Evolutionary conservation across 2,113 vertebrate species (phyloP), one percentile per base, ranked within the genome.

Genomic region (Gallinago undulata): DNA sequence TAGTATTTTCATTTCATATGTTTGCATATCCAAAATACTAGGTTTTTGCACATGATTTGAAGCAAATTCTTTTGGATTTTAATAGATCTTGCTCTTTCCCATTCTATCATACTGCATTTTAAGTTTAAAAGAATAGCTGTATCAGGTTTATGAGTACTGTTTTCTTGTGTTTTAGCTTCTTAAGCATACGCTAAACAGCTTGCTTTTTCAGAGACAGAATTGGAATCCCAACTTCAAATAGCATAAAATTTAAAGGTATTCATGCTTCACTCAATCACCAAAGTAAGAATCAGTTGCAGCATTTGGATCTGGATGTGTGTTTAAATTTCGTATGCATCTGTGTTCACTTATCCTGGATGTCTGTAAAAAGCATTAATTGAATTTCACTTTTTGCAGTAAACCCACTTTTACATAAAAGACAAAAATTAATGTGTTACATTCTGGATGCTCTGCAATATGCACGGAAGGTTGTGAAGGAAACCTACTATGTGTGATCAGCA

Each of bases 331-430:
- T 82, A 48, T 89, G 89, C 67, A 64, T 91, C 75, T 51, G 0
- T 69, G 28, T 90, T 91, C 67, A 51, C 53, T 84, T 94, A 84
- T 67, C 43, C 91, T 85, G 72, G 48, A 53, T 94, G 37, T 64
- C 90, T 83, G 68, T 83, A 86, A 90, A 82, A 93, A 47, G 33
- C 41, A 87, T 95, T 96, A 90, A 92, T 90, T 93, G 59, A 89
- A 83, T 96, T 94, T 92, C 45, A 67, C 39, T 93, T 94, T 93
- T 93, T 89, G 37, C 86, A 63, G 37, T 84, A 92, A 97, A 95
- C 69, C 47, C 37, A 77, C 80, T 93, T 85, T 75, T 77, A 84
- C 76, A 63, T 94, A 70, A 93, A 94, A 90, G 91, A 70, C 76
- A 63, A 55, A 90, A 90, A 94, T 77, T 92, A 90, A 94, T 67